A percentile compares a stretch with the other conserved stretches of the same genome.
phyloP scores from a whole-genome alignment of 2,797 vertebrate species.

The Eospalax fontanierii region DNA sequence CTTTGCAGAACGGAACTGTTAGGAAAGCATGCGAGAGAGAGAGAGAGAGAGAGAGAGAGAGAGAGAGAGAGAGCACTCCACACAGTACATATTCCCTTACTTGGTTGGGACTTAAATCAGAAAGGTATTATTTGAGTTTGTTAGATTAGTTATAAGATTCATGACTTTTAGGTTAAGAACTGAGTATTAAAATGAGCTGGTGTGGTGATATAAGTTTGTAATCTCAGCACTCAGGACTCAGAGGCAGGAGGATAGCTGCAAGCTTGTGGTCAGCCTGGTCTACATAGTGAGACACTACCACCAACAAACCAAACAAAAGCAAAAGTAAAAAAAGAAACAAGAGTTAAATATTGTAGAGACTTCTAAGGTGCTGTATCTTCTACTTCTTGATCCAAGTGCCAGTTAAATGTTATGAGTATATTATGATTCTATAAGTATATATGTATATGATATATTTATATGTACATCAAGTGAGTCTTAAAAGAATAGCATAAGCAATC shows the following conservation, averaged over 20 bases:
- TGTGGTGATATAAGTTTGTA: background rate
- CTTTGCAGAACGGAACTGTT: background rate
- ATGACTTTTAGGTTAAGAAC: background rate
- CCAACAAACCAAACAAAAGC: no score
- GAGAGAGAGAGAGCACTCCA: background rate
- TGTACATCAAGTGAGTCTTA: background rate
- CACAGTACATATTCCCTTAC: background rate
- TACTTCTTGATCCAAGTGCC: background rate
- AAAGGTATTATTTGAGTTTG: conserved; percentile 12
- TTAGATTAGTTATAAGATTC: background rate
- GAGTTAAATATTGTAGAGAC: background rate
- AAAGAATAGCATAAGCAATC: conserved; percentile 22
- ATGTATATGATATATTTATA: background rate
- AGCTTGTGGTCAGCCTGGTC: background rate
- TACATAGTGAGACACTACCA: background rate
- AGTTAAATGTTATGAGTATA: background rate
- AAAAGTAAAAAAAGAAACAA: background rate
- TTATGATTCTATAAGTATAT: background rate
- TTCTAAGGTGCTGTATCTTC: background rate
- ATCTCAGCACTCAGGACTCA: background rate
- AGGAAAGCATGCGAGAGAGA: no score
- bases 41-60: no score
- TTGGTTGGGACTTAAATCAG: background rate
- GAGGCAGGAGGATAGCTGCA: background rate
- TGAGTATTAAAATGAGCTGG: background rate